These are phyloP conservation scores for Tolmerus cingulatus DNA, from an alignment of 2,888 invertebrate species.

Conservation along the genomic window DNA sequence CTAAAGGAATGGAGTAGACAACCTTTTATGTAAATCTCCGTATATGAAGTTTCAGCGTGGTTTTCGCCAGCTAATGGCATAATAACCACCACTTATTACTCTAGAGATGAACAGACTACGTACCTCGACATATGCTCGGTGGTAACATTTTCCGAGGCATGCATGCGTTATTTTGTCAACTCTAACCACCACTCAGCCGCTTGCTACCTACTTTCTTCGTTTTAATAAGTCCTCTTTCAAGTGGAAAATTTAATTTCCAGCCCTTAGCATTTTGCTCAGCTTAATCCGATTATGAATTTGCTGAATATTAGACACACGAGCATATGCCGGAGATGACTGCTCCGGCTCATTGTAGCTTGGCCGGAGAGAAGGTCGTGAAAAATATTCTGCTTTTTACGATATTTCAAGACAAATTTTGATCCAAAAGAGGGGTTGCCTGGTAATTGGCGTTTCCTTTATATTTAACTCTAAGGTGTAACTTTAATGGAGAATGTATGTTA, in stretches of 20 bases:
- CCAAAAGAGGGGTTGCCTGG: background rate
- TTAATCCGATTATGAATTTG: background rate
- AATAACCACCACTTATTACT: constrained; percentile 22
- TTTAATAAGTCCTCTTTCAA: constrained; percentile 8
- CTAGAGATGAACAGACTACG: background rate
- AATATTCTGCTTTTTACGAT: background rate
- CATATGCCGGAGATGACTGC: background rate
- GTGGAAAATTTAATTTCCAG: constrained; percentile 23
- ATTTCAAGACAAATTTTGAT: background rate
- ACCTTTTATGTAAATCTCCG: constrained; percentile 25
- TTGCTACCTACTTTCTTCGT: background rate
- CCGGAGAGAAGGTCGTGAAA: background rate
- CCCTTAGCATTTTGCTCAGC: background rate
- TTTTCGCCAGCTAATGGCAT: constrained; percentile 1
- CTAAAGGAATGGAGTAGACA: background rate
- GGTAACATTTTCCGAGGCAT: background rate
- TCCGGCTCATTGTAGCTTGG: background rate
- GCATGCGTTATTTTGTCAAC: background rate
- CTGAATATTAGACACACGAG: background rate
- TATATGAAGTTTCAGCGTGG: background rate
- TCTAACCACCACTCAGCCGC: background rate
- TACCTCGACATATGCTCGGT: background rate
- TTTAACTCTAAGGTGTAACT: background rate
- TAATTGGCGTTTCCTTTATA: background rate
- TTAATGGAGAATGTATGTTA: background rate